Evolutionary conservation across 1,140 invertebrate species (phyloP).

Genomic region (Neodiprion fabricii): DNA sequence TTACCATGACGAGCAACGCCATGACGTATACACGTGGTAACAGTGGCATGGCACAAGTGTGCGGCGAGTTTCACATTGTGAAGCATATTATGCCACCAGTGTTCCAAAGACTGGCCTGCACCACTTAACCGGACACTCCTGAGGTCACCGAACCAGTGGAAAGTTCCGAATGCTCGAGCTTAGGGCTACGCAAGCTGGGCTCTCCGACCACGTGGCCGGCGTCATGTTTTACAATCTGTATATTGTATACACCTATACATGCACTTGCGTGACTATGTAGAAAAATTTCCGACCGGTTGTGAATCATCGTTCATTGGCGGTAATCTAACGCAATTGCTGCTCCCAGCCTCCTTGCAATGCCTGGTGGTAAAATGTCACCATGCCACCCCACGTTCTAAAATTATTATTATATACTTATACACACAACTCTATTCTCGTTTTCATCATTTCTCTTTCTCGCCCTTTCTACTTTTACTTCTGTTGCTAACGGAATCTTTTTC

Average conservation of each 20-base stretch:
- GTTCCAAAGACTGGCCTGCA: background rate
- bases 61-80: background rate
- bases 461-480: background rate
- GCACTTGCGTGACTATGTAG: background rate
- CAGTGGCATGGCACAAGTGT: background rate
- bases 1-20: background rate
- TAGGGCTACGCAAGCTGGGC: background rate
- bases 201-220: background rate
- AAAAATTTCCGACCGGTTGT: conserved; percentile 1
- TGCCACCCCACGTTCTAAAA: background rate
- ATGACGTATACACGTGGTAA: too few relatives aligned
- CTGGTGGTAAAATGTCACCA: background rate
- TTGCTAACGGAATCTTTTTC: background rate
- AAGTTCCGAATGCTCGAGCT: conserved; percentile 1
- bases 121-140: conserved; percentile 1
- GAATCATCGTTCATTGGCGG: conserved; percentile 7
- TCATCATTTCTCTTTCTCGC: too few relatives aligned
- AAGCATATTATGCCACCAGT: background rate
- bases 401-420: background rate
- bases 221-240: background rate
- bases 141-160: conserved; percentile 3
- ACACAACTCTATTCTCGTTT: background rate
- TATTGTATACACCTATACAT: too few relatives aligned
- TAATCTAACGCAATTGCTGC: background rate
- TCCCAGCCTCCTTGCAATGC: background rate